Evolutionary conservation across 2,113 vertebrate species (phyloP), one percentile per base, ranked within the genome.

Genomic region (Amphiprion ocellaris): DNA sequence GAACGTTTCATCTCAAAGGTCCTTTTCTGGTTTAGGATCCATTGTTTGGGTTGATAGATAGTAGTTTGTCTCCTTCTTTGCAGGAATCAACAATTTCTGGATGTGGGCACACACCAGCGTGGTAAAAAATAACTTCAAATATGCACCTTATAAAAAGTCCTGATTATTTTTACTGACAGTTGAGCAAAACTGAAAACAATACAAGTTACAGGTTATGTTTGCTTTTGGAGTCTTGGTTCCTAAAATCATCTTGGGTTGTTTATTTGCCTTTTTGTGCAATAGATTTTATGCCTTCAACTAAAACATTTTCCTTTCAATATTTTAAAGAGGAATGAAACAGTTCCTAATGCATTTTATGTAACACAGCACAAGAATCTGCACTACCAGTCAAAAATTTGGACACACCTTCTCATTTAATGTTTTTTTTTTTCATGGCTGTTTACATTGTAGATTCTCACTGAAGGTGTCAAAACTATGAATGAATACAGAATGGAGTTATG

Each of bases 1-100:
- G 56, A 60, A 30, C 2, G 5, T 75, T 81, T 79, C 60, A 70
- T 85, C 67, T 69, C 67, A 52, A 39, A 39, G 15, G n/a, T 47
- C 24, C 26, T 68, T 63, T 61, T 23, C 14, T 56, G 50, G 64
- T 70, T 59, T 69, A 12, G 17, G 49, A 47, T 75, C 21, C 17
- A 23, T 63, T 69, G 66, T 70, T 56, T 65, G 24, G 19, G 10
- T 60, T 79, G 37, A 39, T 58, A 28, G 19, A 15, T 61, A 53
- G 52, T 39, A 47, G 46, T 33, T 53, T 10, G 19, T 66, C 39
- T 65, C 63, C 16, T 70, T 61, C n/a, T 65, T 10, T 37, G 33
- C 33, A 10, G 46, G 23, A 54, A 23, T 37, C 30, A 28, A 59
- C n/a, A 33, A 66, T 37, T 63, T 65, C 12, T 26, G 0, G 14